Percentiles rank a stretch among this genome's conserved stretches.
phyloP scores from a whole-genome alignment of 2,113 vertebrate genomes.

The Zosterops lateralis region DNA sequence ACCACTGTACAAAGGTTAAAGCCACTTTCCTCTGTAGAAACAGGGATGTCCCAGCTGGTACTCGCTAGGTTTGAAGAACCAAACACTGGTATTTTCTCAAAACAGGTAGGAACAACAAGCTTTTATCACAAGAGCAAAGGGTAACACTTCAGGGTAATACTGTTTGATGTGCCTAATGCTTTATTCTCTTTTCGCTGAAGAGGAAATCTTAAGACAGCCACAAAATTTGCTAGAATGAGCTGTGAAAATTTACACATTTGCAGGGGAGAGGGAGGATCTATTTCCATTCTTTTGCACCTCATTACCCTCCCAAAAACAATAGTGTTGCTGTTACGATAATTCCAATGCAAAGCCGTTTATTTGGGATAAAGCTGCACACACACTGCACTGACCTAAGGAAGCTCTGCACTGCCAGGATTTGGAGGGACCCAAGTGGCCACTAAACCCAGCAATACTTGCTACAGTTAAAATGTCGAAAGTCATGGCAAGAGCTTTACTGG shows the following conservation, averaged over 20 bases:
- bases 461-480: background rate
- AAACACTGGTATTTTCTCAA: slow-evolving; percentile 62
- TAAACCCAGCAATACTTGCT: background rate
- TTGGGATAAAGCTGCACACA: background rate
- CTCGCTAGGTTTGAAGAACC: slow-evolving; percentile 56
- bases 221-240: slow-evolving; percentile 58
- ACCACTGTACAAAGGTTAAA: slow-evolving; percentile 54
- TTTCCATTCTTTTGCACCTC: background rate
- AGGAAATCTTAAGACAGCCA: slow-evolving; percentile 59
- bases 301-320: background rate
- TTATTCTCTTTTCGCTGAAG: slow-evolving; percentile 52
- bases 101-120: slow-evolving; percentile 69
- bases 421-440: background rate
- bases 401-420: background rate
- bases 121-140: slow-evolving; percentile 71
- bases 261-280: background rate
- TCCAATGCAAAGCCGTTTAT: background rate
- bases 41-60: slow-evolving; percentile 59
- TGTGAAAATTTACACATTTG: slow-evolving; percentile 45
- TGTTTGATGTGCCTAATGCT: slow-evolving; percentile 63
- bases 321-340: background rate
- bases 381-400: background rate
- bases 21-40: slow-evolving; percentile 25
- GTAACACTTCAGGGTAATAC: slow-evolving; percentile 49
- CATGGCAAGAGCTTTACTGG: background rate